These are phyloP conservation scores for Calliphora vomitoria DNA, from an alignment of 2,888 invertebrate genomes.

Conservation along the genomic window DNA sequence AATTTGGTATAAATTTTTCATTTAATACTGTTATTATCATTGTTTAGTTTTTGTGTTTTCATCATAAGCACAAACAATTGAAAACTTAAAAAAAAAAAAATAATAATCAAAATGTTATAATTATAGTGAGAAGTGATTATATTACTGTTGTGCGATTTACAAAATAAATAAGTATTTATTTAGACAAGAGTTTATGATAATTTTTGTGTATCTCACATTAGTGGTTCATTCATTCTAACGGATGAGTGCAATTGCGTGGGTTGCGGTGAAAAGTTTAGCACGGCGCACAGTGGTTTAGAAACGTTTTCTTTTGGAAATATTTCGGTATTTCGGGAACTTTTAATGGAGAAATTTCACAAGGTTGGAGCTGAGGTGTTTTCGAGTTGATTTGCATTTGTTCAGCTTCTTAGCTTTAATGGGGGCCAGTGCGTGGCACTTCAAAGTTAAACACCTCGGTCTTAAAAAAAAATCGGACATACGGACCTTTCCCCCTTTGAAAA, in stretches of 20 bases:
- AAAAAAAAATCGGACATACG: too few relatives aligned
- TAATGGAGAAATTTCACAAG: too few relatives aligned
- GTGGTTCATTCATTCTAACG: slow-evolving; percentile 26
- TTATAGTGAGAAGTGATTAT: slow-evolving; percentile 12
- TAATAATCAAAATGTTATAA: neutral
- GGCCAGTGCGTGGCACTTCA: too few relatives aligned
- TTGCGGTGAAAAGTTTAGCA: neutral
- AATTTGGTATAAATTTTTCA: slow-evolving; percentile 17
- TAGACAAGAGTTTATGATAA: slow-evolving; percentile 6
- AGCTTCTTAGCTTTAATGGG: too few relatives aligned
- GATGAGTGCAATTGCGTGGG: slow-evolving; percentile 5
- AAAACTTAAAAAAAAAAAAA: neutral
- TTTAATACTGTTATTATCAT: slow-evolving; percentile 21
- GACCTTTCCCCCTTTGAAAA: too few relatives aligned
- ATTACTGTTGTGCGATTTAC: neutral
- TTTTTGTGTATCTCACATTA: neutral
- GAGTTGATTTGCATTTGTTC: too few relatives aligned
- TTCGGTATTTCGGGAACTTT: too few relatives aligned
- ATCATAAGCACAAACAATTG: neutral
- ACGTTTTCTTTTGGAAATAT: too few relatives aligned
- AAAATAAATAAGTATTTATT: neutral
- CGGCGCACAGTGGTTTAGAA: too few relatives aligned
- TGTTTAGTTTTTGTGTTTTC: neutral
- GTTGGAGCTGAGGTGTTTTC: too few relatives aligned
- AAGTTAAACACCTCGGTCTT: too few relatives aligned